Evolutionary conservation across 2,888 invertebrate genomes (phyloP).

Genomic region (Yponomeuta plumbellus): DNA sequence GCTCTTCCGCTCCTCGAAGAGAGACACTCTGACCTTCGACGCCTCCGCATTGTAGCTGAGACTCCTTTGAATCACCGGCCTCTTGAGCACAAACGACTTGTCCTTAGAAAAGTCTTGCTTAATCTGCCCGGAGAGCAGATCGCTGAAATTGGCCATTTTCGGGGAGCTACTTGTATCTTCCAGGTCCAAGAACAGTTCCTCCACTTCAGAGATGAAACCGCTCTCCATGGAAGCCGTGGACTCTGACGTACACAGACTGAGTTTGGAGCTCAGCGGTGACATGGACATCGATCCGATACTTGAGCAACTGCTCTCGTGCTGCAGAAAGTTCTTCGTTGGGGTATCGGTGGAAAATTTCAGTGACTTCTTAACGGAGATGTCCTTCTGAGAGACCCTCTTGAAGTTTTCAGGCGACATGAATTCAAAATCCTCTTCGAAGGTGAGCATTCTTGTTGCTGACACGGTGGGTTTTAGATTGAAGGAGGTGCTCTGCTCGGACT

Average conservation of each 20-base stretch:
- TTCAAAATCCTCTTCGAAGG: constrained; percentile 66
- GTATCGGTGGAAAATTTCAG: constrained; percentile 54
- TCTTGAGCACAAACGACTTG: constrained; percentile 32
- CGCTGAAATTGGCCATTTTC: constrained; percentile 56
- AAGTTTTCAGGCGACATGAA: constrained; percentile 32
- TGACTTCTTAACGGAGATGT: constrained; percentile 54
- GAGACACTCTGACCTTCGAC: constrained; percentile 37
- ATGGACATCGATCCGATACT: constrained; percentile 54
- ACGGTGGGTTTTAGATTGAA: constrained; percentile 43
- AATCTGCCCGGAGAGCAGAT: constrained; percentile 54
- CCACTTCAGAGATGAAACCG: constrained; percentile 58
- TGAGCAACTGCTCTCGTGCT: constrained; percentile 51
- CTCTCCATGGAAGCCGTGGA: constrained; percentile 65
- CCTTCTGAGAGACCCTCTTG: constrained; percentile 12
- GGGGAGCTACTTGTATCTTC: constrained; percentile 60
- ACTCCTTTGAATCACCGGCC: constrained; percentile 46
- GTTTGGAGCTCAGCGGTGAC: constrained; percentile 33
- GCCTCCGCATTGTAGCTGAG: constrained; percentile 41
- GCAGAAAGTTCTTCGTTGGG: constrained; percentile 41
- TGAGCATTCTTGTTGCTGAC: constrained; percentile 54
- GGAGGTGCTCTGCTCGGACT: constrained; percentile 57
- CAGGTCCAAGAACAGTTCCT: constrained; percentile 59
- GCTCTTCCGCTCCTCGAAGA: constrained; percentile 36
- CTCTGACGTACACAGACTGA: constrained; percentile 48
- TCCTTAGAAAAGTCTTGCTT: constrained; percentile 43